Base-by-base conservation (phyloP, 2,113 vertebrate genomes). In the Pipa parva region DNA sequence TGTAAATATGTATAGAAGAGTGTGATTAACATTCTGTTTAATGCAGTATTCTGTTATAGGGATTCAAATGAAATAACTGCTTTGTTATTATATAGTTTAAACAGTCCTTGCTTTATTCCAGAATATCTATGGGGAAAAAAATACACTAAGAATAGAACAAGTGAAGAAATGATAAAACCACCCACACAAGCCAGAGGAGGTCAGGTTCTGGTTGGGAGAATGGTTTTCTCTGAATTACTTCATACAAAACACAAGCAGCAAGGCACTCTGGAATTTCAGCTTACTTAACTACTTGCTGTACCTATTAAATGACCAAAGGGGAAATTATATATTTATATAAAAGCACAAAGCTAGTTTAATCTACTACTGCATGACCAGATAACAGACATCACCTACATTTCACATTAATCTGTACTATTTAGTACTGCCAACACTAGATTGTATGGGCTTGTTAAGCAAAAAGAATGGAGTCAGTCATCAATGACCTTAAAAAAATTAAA, bases 161-260 rank as follows among this genome's bases (percentile, higher is more conserved):
- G 36, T 45, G 54, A 66, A 51, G 13, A 46, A 51, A 48, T 29
- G 55, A 33, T 22, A 36, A 27, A 11, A 27, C 29, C 52, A 21
- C 63, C 63, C 39, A 12, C 63, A 29, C 63, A 66, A 25, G 63
- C 45, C 54, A 58, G 26, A 58, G 17, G 20, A 57, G 63, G 54
- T 66, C 63, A 66, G 15, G 21, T 57, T 57, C 39, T 29, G 10
- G 17, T 27, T 48, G 46, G 21, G 31, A 27, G 21, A 25, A 49
- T 28, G 13, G 52, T 29, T 33, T 33, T 37, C 2, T 28, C 7
- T 48, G 39, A 48, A 29, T 61, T 12, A 48, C 55, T 29, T 10
- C 18, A 36, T 18, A 21, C 8, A 22, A 49, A 20, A 12, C 46
- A 49, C 8, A 4, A 6, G 13, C 7, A 4, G 4, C 39, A 31